These are phyloP conservation scores for Phallusia fumigata DNA, from an alignment of 23 tunicate species.

Conservation along the genomic window DNA sequence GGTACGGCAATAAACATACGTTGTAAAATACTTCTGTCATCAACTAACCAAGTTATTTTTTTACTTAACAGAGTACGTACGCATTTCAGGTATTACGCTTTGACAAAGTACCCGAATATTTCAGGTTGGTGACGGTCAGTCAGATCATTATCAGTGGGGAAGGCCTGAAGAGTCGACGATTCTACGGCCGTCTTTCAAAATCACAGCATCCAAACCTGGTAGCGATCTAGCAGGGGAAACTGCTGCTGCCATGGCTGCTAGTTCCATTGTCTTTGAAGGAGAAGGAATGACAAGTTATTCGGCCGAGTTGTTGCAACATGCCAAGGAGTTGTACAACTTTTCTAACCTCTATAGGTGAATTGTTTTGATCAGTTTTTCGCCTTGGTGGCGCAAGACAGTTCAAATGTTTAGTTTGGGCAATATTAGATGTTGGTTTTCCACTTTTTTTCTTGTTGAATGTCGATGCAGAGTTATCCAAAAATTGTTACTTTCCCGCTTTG, in stretches of 20 bases:
- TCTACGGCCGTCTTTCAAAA: constrained; percentile 33
- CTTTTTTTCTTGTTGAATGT: too few relatives aligned
- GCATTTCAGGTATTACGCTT: too few relatives aligned
- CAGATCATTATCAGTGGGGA: constrained; percentile 69
- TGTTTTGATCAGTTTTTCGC: background rate
- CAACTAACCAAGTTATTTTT: too few relatives aligned
- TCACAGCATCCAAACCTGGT: constrained; percentile 54
- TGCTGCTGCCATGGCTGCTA: constrained; percentile 89
- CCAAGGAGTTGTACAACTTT: constrained; percentile 61
- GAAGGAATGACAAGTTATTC: constrained; percentile 20
- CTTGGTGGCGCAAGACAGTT: too few relatives aligned
- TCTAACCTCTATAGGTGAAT: constrained; percentile 49
- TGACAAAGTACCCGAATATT: background rate
- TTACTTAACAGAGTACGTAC: too few relatives aligned
- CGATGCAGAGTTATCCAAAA: too few relatives aligned
- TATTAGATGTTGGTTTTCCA: too few relatives aligned
- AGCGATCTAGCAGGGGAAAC: constrained; percentile 88
- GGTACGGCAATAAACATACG: constrained; percentile 27
- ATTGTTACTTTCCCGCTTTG: background rate
- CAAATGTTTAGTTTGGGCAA: too few relatives aligned
- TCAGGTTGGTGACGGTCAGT: constrained; percentile 58
- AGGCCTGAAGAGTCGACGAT: constrained; percentile 61
- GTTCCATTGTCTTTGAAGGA: constrained; percentile 50
- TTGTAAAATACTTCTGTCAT: too few relatives aligned
- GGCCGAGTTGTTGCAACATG: constrained; percentile 37